Evolutionary conservation across 2,113 vertebrate genomes (phyloP).

Genomic region (Coregonus clupeaformis): DNA sequence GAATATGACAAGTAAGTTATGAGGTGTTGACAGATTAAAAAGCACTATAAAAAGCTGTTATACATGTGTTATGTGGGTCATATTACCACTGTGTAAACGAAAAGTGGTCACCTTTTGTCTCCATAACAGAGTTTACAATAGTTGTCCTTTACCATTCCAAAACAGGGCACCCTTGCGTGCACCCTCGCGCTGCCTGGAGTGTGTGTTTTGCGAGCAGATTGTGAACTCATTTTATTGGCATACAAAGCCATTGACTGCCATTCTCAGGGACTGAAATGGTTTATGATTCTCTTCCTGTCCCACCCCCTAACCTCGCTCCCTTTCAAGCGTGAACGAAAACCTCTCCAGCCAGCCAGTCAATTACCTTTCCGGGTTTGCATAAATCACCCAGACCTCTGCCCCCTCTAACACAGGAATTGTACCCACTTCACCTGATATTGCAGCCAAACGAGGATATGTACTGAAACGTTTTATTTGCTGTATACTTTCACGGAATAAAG

Average conservation of each 20-base stretch:
- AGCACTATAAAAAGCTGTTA: background rate
- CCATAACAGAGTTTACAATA: too few relatives aligned
- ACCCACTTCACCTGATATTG: slow-evolving; percentile 37
- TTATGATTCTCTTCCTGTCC: slow-evolving; percentile 9
- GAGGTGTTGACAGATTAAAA: background rate
- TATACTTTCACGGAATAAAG: slow-evolving; percentile 51
- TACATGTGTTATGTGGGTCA: background rate
- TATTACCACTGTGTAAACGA: background rate
- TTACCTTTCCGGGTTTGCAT: slow-evolving; percentile 36
- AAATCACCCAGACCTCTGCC: too few relatives aligned
- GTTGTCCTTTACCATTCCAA: background rate
- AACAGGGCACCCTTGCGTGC: too few relatives aligned
- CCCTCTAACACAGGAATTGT: too few relatives aligned
- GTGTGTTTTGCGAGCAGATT: slow-evolving; percentile 19
- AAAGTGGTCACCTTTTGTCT: background rate
- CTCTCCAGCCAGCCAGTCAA: slow-evolving; percentile 35
- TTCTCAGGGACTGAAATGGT: slow-evolving; percentile 8
- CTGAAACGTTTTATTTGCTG: slow-evolving; percentile 55
- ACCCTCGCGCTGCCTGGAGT: background rate
- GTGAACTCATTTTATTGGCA: slow-evolving; percentile 16
- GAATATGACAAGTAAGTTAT: slow-evolving; percentile 96
- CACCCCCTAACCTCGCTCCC: too few relatives aligned
- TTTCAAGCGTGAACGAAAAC: slow-evolving; percentile 34
- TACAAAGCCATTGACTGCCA: slow-evolving; percentile 6
- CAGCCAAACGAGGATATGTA: slow-evolving; percentile 54